A percentile compares a stretch with the other conserved stretches of the same genome.
phyloP scores from a whole-genome alignment of 2,888 invertebrate genomes.

The Amphimallon solstitiale region DNA sequence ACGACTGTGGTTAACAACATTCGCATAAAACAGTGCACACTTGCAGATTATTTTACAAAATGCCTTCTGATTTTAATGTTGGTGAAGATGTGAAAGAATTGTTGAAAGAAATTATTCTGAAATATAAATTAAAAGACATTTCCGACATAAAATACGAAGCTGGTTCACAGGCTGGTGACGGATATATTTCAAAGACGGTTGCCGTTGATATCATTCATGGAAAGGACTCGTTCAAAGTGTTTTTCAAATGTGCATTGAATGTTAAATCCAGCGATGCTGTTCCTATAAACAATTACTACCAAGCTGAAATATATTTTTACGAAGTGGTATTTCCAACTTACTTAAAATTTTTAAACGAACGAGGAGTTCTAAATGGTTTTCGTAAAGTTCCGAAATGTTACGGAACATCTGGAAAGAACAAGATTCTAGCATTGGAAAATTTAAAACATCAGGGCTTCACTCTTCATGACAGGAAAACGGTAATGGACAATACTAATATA shows the following conservation, averaged over 20 bases:
- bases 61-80: no score
- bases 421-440: slow-evolving; percentile 38
- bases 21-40: no score
- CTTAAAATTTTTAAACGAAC: not conserved
- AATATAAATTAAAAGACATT: no score
- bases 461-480: slow-evolving; percentile 32
- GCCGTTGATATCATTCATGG: not conserved
- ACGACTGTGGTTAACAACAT: no score
- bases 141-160: not conserved
- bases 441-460: slow-evolving; percentile 33
- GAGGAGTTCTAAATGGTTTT: no score
- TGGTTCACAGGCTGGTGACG: not conserved
- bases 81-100: no score
- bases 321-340: not conserved
- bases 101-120: no score
- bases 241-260: not conserved
- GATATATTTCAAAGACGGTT: not conserved
- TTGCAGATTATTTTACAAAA: no score
- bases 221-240: not conserved
- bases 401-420: slow-evolving; percentile 24
- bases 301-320: slow-evolving; percentile 4
- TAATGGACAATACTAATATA: slow-evolving; percentile 36
- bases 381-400: no score
- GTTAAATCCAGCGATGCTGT: not conserved
- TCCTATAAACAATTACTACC: slow-evolving; percentile 1